Evolutionary conservation across 2,113 vertebrate genomes (phyloP).

Genomic region (Laterallus jamaicensis): DNA sequence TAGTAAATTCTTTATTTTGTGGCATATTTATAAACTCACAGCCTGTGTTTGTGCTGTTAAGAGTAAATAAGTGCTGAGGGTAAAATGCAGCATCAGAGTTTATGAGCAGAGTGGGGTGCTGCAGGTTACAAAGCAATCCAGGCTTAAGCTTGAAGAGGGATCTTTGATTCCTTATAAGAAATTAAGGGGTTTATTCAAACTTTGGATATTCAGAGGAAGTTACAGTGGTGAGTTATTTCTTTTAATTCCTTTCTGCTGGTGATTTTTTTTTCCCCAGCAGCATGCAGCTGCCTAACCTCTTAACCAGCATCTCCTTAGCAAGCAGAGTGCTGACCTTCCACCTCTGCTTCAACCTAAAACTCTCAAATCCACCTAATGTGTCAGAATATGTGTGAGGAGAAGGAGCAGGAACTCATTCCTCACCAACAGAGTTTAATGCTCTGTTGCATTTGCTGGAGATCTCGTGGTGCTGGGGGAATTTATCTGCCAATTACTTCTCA

Average conservation of each 20-base stretch:
- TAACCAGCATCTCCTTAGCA: background rate
- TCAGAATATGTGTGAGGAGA: background rate
- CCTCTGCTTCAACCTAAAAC: background rate
- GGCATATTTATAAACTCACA: background rate
- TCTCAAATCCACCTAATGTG: background rate
- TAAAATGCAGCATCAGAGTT: background rate
- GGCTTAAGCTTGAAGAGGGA: background rate
- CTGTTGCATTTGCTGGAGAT: background rate
- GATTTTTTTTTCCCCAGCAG: background rate
- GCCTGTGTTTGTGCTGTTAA: background rate
- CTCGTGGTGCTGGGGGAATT: background rate
- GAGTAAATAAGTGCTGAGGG: background rate
- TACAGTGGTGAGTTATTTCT: background rate
- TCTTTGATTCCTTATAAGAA: background rate
- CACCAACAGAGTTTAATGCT: background rate
- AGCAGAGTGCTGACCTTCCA: background rate
- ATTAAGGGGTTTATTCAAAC: background rate
- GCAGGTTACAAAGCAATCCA: background rate
- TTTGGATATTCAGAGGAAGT: background rate
- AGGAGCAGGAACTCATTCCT: background rate
- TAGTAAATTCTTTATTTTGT: background rate
- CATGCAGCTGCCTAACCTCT: background rate
- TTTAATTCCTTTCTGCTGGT: background rate
- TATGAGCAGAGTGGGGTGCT: background rate
- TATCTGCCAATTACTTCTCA: slow-evolving; percentile 27